Percentiles rank a stretch among this genome's conserved stretches.
These are phyloP conservation scores for Glyphotaelius pellucidus DNA, from an alignment of 2,888 invertebrate species.

Conservation along the genomic window DNA sequence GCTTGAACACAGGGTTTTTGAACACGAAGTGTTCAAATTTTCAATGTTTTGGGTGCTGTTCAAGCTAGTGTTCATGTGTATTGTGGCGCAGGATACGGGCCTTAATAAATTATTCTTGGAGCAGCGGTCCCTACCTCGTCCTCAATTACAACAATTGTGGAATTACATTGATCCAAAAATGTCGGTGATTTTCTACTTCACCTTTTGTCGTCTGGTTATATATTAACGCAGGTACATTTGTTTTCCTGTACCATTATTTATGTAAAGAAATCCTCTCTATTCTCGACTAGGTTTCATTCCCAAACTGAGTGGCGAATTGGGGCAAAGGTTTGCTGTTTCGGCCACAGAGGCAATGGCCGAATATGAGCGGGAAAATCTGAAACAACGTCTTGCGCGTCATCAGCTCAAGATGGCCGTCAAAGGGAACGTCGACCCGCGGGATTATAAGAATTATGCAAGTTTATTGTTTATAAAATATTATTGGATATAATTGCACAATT, in stretches of 20 bases:
- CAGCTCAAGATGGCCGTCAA: constrained; percentile 79
- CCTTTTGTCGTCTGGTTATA: no score
- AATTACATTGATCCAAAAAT: background rate
- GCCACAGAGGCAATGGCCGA: constrained; percentile 86
- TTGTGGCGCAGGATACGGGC: no score
- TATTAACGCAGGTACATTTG: no score
- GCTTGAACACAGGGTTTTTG: no score
- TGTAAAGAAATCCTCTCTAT: background rate
- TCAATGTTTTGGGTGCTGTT: no score
- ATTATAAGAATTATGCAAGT: constrained; percentile 43
- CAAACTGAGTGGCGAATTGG: constrained; percentile 81
- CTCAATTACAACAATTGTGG: no score
- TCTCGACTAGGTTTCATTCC: constrained; percentile 80
- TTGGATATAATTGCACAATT: background rate
- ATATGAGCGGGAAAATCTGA: constrained; percentile 81
- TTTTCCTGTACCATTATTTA: background rate
- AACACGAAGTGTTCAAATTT: no score
- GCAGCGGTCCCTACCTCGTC: no score
- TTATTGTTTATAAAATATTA: background rate
- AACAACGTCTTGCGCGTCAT: constrained; percentile 78
- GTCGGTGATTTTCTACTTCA: background rate
- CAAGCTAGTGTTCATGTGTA: no score
- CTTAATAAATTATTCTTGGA: no score
- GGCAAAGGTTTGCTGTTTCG: constrained; percentile 84
- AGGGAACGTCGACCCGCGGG: constrained; percentile 33